These are phyloP conservation scores for Trematomus bernacchii DNA, from an alignment of 2,797 vertebrate species.

Conservation along the genomic window DNA sequence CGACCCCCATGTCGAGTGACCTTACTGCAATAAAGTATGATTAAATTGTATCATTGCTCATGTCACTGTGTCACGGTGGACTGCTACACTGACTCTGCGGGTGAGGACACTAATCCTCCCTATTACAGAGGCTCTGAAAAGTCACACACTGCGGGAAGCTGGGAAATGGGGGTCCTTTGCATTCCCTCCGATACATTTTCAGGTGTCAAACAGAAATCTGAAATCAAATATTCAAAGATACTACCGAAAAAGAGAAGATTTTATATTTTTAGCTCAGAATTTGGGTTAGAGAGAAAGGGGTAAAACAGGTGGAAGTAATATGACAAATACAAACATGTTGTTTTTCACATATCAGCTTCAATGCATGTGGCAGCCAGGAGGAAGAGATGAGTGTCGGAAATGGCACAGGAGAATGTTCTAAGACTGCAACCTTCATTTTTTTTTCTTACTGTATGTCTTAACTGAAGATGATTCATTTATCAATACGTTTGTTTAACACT, in stretches of 20 bases:
- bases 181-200: slow-evolving; percentile 20
- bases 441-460: background rate
- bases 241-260: slow-evolving; percentile 7
- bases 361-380: background rate
- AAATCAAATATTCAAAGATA: slow-evolving; percentile 26
- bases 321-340: slow-evolving; percentile 12
- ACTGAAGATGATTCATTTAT: background rate
- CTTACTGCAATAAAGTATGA: slow-evolving; percentile 18
- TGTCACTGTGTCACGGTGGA: slow-evolving; percentile 40
- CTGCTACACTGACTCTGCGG: slow-evolving; percentile 21
- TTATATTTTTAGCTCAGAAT: background rate
- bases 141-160: slow-evolving; percentile 13
- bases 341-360: slow-evolving; percentile 1
- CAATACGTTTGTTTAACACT: background rate
- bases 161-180: slow-evolving; percentile 21
- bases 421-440: background rate
- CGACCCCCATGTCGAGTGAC: slow-evolving; percentile 22
- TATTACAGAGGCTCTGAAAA: slow-evolving; percentile 35
- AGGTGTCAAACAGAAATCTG: slow-evolving; percentile 25
- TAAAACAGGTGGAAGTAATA: slow-evolving; percentile 18
- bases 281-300: background rate
- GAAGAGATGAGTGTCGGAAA: background rate
- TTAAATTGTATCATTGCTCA: slow-evolving; percentile 44
- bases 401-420: background rate
- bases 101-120: slow-evolving; percentile 49